Base-by-base conservation (phyloP, 2,888 invertebrate species). In the Rapana venosa region DNA sequence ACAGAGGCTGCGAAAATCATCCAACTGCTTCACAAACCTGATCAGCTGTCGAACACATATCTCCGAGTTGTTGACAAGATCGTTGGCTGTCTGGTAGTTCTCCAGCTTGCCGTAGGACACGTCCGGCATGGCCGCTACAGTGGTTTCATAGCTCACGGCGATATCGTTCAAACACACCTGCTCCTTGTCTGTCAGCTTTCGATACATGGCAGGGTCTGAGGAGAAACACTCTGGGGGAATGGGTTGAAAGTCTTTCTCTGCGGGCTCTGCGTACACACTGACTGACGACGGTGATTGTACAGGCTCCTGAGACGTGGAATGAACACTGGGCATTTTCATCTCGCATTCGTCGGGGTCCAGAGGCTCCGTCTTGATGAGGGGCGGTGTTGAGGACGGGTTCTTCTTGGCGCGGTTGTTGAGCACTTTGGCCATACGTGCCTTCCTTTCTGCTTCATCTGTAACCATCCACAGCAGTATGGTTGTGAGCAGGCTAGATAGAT, bases 1-100 rank as follows among this genome's bases (percentile, higher is more conserved):
- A 95, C 98, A 98, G 97, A 99, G 98, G 94, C 98, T 98, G 95
- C 98, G 98, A 96, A 99, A 99, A 5, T 98, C 98, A 94, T 95
- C 96, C 87, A 97, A 96, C 92, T 96, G 96, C 93, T 97, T 97
- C 22, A 97, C 97, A 96, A 97, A 97, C 94, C 97, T 97, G 90
- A 97, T 97, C 56, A 97, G 95, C 89, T 99, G 97, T 91, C 98
- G 97, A 92, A 99, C 98, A 5, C 98, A 98, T 89, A 98, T 97
- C 5, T 99, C 98, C 20, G 98, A 11, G 98, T 96, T 94, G 94
- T 96, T 94, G 90, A 96, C 94, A 87, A 97, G 97, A 93, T 98
- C 98, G 92, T 97, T 97, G 20, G 93, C 92, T 61, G 91, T 93
- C 61, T 92, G 92, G 77, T 94, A 94, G 56, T 92, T 91, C 56